Evolutionary conservation across 1,140 invertebrate species (phyloP).

Genomic region (Drosophila lowei): DNA sequence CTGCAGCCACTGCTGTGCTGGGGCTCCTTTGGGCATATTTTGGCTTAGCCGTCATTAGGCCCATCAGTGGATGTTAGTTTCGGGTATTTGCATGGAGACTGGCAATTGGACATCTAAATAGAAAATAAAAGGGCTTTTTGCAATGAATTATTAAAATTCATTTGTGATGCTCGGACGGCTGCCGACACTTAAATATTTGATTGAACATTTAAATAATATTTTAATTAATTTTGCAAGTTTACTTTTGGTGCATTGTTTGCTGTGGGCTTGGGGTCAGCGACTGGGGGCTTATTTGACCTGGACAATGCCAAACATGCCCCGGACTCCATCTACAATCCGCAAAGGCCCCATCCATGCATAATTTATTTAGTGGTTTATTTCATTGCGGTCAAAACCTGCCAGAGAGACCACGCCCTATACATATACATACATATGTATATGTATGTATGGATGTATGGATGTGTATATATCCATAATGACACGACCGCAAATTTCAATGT

Average conservation of each 20-base stretch:
- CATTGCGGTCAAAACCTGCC: slow-evolving; percentile 51
- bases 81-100: too few species aligned
- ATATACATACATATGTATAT: too few species aligned
- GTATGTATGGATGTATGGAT: slow-evolving; percentile 18
- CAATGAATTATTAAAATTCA: slow-evolving; percentile 54
- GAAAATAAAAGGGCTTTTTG: slow-evolving; percentile 28
- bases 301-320: slow-evolving; percentile 4
- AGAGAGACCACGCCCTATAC: slow-evolving; percentile 9
- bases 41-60: slow-evolving; percentile 43
- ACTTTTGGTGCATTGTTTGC: slow-evolving; percentile 50
- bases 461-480: slow-evolving; percentile 55
- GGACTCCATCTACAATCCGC: slow-evolving; percentile 26
- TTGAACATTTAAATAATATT: slow-evolving; percentile 64
- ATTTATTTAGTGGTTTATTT: slow-evolving; percentile 77
- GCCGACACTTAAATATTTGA: slow-evolving; percentile 60
- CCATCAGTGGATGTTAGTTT: slow-evolving; percentile 24
- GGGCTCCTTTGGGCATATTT: slow-evolving; percentile 38
- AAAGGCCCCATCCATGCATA: slow-evolving; percentile 57
- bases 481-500: slow-evolving; percentile 64
- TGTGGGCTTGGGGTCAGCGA: slow-evolving; percentile 15
- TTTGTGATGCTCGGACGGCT: slow-evolving; percentile 20
- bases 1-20: slow-evolving; percentile 5
- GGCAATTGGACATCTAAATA: not conserved
- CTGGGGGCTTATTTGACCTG: slow-evolving; percentile 14
- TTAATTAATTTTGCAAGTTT: slow-evolving; percentile 73